phyloP scores from a whole-genome alignment of 53 echinoderm and acorn worm species.

The Echinometra lucunter region DNA sequence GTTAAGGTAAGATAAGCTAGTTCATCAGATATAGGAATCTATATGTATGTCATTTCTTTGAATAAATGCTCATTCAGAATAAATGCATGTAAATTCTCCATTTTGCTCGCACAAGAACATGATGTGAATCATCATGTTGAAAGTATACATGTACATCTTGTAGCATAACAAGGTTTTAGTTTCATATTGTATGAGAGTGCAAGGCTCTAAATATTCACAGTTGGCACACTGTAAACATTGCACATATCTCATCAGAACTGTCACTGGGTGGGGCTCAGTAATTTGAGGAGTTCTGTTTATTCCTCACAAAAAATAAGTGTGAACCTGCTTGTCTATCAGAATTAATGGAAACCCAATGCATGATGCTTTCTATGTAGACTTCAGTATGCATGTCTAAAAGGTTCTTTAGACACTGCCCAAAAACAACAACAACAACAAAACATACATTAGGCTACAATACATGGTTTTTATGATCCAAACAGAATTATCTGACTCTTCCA shows the following conservation, averaged over 20 bases:
- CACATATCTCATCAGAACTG: too few relatives aligned
- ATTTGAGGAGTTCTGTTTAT: too few relatives aligned
- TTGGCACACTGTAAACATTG: background rate
- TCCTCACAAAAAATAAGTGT: too few relatives aligned
- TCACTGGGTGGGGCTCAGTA: too few relatives aligned
- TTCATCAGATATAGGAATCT: background rate
- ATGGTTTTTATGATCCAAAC: background rate
- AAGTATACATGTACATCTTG: background rate
- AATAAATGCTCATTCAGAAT: too few relatives aligned
- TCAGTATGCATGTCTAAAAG: too few relatives aligned
- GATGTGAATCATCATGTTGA: background rate
- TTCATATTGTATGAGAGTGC: background rate
- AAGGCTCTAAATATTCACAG: background rate
- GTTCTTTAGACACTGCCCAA: too few relatives aligned
- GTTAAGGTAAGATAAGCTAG: constrained; percentile 26
- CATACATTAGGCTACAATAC: too few relatives aligned
- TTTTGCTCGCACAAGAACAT: background rate
- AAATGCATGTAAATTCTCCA: background rate
- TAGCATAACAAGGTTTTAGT: background rate
- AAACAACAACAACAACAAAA: too few relatives aligned
- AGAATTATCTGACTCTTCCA: background rate
- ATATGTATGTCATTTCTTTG: background rate
- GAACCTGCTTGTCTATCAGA: too few relatives aligned
- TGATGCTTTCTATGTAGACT: too few relatives aligned
- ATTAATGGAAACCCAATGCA: too few relatives aligned